A percentile compares a stretch with the other conserved stretches of the same genome.
phyloP scores from a whole-genome alignment of 2,888 invertebrate genomes.

The Pandemis cinnamomeana region DNA sequence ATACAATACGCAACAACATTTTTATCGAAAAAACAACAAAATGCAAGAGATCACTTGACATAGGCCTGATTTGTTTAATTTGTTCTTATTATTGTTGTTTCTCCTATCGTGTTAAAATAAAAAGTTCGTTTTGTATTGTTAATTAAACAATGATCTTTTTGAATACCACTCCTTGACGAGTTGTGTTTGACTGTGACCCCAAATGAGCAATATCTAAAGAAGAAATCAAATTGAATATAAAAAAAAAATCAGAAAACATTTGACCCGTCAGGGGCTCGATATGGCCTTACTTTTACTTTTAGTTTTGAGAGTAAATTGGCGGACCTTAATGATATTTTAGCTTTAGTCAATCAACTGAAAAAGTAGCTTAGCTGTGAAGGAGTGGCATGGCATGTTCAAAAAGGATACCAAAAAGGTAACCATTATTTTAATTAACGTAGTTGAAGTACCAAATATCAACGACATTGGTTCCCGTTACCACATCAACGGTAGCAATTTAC shows the following conservation, averaged over 20 bases:
- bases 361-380: neutral
- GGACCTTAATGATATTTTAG: neutral
- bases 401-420: neutral
- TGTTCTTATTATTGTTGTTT: neutral
- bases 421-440: constrained; percentile 18
- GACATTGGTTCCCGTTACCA: constrained; percentile 3
- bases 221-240: neutral
- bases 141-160: neutral
- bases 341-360: neutral
- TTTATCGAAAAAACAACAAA: neutral
- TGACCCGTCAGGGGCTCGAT: no score
- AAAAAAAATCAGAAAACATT: no score
- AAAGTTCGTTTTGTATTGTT: constrained; percentile 3
- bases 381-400: neutral
- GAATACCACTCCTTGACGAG: neutral
- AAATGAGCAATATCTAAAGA: constrained; percentile 14
- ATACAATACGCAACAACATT: constrained; percentile 5
- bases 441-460: constrained; percentile 30
- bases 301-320: no score
- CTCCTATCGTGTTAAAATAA: neutral
- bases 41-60: neutral
- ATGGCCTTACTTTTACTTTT: no score
- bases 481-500: neutral
- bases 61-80: neutral
- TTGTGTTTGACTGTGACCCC: neutral